Conservation (phyloP, 1,140 invertebrate genomes). For the Olivierus martensii region DNA sequence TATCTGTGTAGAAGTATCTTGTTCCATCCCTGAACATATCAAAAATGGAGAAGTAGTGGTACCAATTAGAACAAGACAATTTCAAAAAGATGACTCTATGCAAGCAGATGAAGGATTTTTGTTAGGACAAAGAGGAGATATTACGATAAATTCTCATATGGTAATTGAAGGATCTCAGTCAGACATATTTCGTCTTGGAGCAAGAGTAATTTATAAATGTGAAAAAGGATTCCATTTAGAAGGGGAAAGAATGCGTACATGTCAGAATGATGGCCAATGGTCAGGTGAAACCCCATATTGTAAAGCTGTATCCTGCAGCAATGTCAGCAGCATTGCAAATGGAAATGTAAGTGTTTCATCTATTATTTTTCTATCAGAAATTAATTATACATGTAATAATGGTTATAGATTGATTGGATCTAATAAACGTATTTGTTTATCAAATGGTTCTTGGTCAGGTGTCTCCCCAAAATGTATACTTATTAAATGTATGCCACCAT, state of each 20-base stretch:
- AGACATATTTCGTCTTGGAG: conserved; percentile 23
- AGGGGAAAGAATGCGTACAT: conserved; percentile 34
- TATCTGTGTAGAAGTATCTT: conserved; percentile 23
- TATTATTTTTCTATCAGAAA: conserved; percentile 62
- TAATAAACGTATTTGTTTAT: conserved; percentile 22
- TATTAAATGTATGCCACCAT: conserved; percentile 30
- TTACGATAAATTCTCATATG: conserved; percentile 10
- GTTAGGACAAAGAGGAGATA: conserved; percentile 10
- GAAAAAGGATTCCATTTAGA: conserved; percentile 9
- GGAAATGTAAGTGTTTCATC: conserved; percentile 57
- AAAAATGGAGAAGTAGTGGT: conserved; percentile 10
- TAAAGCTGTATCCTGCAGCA: conserved; percentile 21
- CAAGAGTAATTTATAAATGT: conserved; percentile 24
- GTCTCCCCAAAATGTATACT: conserved; percentile 22
- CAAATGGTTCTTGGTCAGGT: conserved; percentile 22
- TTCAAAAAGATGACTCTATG: too few relatives aligned
- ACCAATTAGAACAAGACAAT: too few relatives aligned
- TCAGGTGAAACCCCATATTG: conserved; percentile 12
- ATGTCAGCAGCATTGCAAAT: conserved; percentile 50
- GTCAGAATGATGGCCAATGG: conserved; percentile 12
- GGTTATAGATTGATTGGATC: conserved; percentile 64
- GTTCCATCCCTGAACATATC: conserved; percentile 20
- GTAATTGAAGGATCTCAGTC: conserved; percentile 9
- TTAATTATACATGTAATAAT: conserved; percentile 57
- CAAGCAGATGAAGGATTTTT: too few relatives aligned